A percentile compares a stretch with the other conserved stretches of the same genome.
These are phyloP conservation scores for Acleris emargana DNA, from an alignment of 2,888 invertebrate species.

Conservation along the genomic window DNA sequence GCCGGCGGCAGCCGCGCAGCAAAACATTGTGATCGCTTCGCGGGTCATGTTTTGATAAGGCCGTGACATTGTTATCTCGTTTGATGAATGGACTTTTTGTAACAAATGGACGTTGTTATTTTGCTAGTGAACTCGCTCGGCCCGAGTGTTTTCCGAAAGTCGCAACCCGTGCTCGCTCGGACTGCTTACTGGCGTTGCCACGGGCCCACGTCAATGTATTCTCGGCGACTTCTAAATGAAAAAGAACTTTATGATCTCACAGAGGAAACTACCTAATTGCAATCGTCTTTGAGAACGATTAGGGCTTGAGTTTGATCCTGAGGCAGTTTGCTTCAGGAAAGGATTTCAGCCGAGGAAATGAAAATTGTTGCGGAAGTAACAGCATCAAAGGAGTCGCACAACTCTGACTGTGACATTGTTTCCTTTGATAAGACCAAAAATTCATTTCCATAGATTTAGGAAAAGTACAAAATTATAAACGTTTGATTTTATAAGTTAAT, in stretches of 20 bases:
- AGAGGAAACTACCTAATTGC: slow-evolving; percentile 48
- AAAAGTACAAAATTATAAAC: neutral
- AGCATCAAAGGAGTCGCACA: slow-evolving; percentile 62
- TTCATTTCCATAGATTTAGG: slow-evolving; percentile 36
- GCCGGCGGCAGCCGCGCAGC: slow-evolving; percentile 58
- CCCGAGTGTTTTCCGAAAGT: slow-evolving; percentile 58
- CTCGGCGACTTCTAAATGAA: neutral
- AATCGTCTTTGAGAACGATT: slow-evolving; percentile 53
- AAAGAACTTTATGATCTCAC: neutral
- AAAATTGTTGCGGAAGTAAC: slow-evolving; percentile 72
- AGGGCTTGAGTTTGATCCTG: slow-evolving; percentile 61
- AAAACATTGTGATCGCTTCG: slow-evolving; percentile 77
- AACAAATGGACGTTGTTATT: slow-evolving; percentile 78
- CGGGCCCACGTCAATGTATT: slow-evolving; percentile 6
- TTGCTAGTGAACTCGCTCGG: slow-evolving; percentile 65
- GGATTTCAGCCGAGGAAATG: slow-evolving; percentile 67
- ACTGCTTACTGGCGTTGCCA: slow-evolving; percentile 26
- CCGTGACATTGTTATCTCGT: slow-evolving; percentile 78
- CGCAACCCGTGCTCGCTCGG: slow-evolving; percentile 45
- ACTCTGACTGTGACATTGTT: slow-evolving; percentile 62
- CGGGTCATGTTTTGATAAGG: slow-evolving; percentile 80
- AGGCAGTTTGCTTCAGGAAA: slow-evolving; percentile 55
- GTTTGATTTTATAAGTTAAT: neutral
- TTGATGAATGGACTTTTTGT: slow-evolving; percentile 81
- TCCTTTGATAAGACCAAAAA: slow-evolving; percentile 51